Conservation (phyloP, 2,113 vertebrate species). For the Perca flavescens region DNA sequence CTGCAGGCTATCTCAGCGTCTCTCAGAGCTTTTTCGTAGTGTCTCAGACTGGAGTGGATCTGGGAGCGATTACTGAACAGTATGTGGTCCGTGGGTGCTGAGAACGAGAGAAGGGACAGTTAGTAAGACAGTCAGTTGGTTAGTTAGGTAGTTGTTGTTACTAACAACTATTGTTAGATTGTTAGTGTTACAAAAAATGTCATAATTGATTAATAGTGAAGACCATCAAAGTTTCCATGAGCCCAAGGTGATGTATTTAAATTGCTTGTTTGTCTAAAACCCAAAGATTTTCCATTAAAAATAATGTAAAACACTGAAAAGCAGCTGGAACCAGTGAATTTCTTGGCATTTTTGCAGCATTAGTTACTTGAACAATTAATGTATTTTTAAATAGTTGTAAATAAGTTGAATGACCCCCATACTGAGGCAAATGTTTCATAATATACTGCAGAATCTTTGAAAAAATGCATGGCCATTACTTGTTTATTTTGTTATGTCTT, state of each 20-base stretch:
- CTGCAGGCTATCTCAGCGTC: slow-evolving; percentile 91
- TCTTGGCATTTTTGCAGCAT: background rate
- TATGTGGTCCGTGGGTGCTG: slow-evolving; percentile 92
- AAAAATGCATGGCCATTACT: background rate
- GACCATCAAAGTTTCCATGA: background rate
- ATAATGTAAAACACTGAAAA: background rate
- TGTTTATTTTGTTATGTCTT: background rate
- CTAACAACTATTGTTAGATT: background rate
- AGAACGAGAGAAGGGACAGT: slow-evolving; percentile 9
- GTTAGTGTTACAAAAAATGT: background rate
- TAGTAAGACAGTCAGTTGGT: background rate
- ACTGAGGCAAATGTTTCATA: slow-evolving; percentile 5
- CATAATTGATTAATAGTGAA: too few relatives aligned
- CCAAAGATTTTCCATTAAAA: too few relatives aligned
- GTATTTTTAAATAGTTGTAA: background rate
- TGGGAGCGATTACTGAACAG: slow-evolving; percentile 93
- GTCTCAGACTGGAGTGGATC: slow-evolving; percentile 91
- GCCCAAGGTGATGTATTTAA: background rate
- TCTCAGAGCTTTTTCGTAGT: slow-evolving; percentile 85
- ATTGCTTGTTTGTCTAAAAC: too few relatives aligned
- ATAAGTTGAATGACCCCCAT: background rate
- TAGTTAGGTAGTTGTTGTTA: background rate
- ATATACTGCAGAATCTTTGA: slow-evolving; percentile 1
- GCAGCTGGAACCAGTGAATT: background rate
- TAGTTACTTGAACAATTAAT: too few relatives aligned